Conservation (phyloP, 2,888 invertebrate species). For the Exocentrus adspersus region DNA sequence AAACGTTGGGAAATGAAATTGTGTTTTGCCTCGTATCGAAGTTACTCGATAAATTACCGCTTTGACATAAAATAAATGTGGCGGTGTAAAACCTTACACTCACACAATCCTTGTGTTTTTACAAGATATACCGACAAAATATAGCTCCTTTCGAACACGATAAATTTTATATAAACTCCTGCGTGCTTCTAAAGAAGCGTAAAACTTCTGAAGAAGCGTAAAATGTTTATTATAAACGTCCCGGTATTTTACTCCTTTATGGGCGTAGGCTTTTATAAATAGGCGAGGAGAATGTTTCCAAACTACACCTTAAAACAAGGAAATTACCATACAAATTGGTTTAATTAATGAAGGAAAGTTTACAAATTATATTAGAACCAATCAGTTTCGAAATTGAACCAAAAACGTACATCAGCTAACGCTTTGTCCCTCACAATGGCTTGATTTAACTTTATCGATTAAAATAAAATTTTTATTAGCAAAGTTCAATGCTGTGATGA, state of each 20-base stretch:
- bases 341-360: conserved; percentile 17
- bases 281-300: conserved; percentile 10
- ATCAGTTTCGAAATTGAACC: conserved; percentile 3
- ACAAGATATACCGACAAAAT: too few relatives aligned
- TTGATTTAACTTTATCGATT: conserved; percentile 5
- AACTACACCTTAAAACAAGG: conserved; percentile 12
- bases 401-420: neutral
- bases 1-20: too few relatives aligned
- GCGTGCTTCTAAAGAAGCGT: too few relatives aligned
- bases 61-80: too few relatives aligned
- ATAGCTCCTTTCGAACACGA: too few relatives aligned
- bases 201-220: neutral
- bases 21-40: too few relatives aligned
- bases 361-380: conserved; percentile 20
- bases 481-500: neutral
- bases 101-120: too few relatives aligned
- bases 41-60: neutral
- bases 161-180: too few relatives aligned
- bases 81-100: too few relatives aligned
- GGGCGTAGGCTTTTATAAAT: neutral
- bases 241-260: neutral
- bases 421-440: neutral
- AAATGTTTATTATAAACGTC: neutral
- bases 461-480: conserved; percentile 15
- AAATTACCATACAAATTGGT: conserved; percentile 21